Percentiles rank a stretch among this genome's conserved stretches.
Evolutionary conservation across 2,888 invertebrate species (phyloP).

Genomic region (Xylota segnis): DNA sequence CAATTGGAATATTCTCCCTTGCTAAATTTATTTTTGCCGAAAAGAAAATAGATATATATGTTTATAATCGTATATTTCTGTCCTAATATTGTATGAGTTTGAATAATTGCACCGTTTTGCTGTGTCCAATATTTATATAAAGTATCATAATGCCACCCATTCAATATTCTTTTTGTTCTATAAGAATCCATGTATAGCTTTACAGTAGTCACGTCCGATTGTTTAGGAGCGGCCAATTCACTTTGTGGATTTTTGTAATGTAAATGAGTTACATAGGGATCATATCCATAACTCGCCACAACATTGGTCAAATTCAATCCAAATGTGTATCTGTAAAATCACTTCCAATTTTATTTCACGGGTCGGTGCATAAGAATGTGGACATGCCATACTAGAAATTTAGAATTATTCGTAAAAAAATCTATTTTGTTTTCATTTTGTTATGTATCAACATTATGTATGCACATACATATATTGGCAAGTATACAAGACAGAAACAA

Average conservation of each 20-base stretch:
- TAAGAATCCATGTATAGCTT: neutral
- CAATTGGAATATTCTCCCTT: neutral
- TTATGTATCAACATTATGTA: no score
- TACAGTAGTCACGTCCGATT: constrained; percentile 11
- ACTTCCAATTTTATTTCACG: neutral
- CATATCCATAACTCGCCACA: neutral
- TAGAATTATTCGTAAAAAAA: neutral
- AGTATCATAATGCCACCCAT: neutral
- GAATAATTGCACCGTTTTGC: no score
- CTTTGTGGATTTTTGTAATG: constrained; percentile 16
- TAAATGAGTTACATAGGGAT: neutral
- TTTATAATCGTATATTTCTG: neutral
- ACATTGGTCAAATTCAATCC: neutral
- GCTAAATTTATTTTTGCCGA: neutral
- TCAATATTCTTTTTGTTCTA: neutral
- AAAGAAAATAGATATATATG: neutral
- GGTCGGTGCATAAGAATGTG: neutral
- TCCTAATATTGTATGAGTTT: no score
- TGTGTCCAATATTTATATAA: no score
- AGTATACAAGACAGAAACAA: neutral
- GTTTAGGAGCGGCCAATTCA: constrained; percentile 41
- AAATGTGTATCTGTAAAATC: constrained; percentile 7
- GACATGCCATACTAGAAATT: neutral
- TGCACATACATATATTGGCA: no score
- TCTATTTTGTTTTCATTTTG: neutral